Evolutionary conservation across 2,797 vertebrate genomes (phyloP).

Genomic region (Ibycter americanus): DNA sequence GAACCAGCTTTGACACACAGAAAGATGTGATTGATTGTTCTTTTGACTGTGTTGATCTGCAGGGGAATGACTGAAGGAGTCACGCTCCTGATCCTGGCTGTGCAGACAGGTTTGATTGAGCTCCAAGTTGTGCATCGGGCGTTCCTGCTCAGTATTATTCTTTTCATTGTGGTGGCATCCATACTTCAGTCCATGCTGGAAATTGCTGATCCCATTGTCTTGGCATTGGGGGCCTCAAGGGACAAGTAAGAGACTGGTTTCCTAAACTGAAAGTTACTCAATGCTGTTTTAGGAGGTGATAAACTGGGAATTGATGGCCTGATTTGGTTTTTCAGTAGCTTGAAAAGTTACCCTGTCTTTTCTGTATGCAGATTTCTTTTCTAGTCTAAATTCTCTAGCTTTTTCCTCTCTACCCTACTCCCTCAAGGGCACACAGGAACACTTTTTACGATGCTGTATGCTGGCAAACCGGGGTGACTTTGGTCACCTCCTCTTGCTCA

Average conservation of each 20-base stretch:
- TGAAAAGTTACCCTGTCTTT: background rate
- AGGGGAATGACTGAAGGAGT: slow-evolving; percentile 99
- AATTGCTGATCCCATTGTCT: slow-evolving; percentile 95
- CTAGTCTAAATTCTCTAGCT: background rate
- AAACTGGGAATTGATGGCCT: background rate
- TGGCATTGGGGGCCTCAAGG: slow-evolving; percentile 95
- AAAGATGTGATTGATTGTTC: background rate
- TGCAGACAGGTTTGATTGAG: slow-evolving; percentile 97
- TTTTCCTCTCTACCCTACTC: background rate
- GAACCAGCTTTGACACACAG: background rate
- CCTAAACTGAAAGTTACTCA: slow-evolving; percentile 18
- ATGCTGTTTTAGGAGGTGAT: slow-evolving; percentile 12
- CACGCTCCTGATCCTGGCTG: slow-evolving; percentile 93
- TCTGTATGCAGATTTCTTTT: background rate
- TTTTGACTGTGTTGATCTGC: background rate
- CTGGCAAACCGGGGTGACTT: background rate
- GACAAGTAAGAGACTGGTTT: slow-evolving; percentile 85
- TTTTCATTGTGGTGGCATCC: slow-evolving; percentile 97
- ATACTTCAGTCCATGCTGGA: slow-evolving; percentile 98
- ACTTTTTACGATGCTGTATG: background rate
- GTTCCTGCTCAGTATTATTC: slow-evolving; percentile 97
- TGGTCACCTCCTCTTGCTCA: background rate
- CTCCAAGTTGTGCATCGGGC: slow-evolving; percentile 97
- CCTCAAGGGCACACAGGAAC: background rate
- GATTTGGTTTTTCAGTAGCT: background rate